These are phyloP conservation scores for Platichthys stellatus DNA, from an alignment of 2,113 vertebrate species.

Conservation along the genomic window DNA sequence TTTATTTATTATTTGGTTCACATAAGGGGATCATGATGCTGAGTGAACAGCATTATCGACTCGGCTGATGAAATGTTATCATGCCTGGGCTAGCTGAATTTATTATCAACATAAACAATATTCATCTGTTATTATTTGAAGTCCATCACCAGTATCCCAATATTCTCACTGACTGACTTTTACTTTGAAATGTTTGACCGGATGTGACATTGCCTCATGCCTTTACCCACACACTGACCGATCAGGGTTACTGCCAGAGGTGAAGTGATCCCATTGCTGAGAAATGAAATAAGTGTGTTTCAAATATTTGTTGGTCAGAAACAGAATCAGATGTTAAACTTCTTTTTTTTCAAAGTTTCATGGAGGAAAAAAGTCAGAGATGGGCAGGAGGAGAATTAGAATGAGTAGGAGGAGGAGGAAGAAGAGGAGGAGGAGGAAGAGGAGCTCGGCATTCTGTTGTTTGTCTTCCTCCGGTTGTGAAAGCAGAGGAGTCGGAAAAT, in stretches of 20 bases:
- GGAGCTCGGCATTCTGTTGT: neutral
- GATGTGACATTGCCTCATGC: slow-evolving; percentile 10
- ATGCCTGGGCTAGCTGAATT: too few species aligned
- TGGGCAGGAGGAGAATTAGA: neutral
- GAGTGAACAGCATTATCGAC: too few species aligned
- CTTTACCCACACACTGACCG: neutral
- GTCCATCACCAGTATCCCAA: too few species aligned
- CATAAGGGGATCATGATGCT: too few species aligned
- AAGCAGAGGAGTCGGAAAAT: slow-evolving; percentile 52
- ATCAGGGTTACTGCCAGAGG: neutral
- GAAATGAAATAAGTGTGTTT: neutral
- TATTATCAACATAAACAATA: too few species aligned
- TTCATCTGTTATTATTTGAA: too few species aligned
- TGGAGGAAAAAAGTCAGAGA: neutral
- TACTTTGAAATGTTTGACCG: slow-evolving; percentile 46
- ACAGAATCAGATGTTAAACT: too few species aligned
- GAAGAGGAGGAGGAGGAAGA: neutral
- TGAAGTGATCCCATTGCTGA: slow-evolving; percentile 1
- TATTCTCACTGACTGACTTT: neutral
- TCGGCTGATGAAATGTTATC: too few species aligned
- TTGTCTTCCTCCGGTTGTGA: neutral
- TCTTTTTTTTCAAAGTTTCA: neutral
- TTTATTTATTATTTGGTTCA: too few species aligned
- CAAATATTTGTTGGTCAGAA: neutral
- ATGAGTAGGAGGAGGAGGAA: neutral